Evolutionary conservation across 2,797 vertebrate genomes (phyloP).

Genomic region (Monodelphis domestica): DNA sequence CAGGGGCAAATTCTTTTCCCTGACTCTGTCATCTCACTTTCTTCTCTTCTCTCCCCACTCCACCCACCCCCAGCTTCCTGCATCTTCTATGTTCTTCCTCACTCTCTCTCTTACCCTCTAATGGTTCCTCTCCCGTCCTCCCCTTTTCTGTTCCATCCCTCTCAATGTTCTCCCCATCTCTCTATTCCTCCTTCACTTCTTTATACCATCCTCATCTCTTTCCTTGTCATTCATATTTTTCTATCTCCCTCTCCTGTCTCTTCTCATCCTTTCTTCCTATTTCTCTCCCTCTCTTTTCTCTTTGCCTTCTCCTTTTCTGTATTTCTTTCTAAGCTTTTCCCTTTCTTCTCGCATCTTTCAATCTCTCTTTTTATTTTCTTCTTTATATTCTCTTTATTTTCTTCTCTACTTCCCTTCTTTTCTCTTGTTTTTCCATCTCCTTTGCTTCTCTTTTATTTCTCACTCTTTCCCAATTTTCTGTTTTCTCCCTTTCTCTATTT

Average conservation of each 20-base stretch:
- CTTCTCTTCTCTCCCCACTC: too few relatives aligned
- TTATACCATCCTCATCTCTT: background rate
- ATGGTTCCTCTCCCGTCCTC: background rate
- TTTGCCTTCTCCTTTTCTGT: background rate
- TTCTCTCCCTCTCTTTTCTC: background rate
- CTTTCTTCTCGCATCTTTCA: background rate
- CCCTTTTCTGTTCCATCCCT: accelerated
- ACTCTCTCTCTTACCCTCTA: background rate
- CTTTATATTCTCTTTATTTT: background rate
- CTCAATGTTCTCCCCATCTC: background rate
- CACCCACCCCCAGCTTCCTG: background rate
- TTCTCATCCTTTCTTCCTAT: background rate
- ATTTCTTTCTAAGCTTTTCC: background rate
- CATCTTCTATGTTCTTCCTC: accelerated
- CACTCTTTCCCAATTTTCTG: background rate
- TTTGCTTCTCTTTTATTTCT: background rate
- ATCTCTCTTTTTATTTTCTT: background rate
- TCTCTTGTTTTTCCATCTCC: background rate
- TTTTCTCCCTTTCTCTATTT: background rate
- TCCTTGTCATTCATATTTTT: background rate
- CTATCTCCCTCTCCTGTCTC: background rate
- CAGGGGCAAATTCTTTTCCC: background rate
- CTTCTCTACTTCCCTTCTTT: background rate
- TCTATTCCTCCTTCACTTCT: background rate
- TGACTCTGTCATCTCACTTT: background rate